Conservation (phyloP, 2,888 invertebrate species). For the Idaea biselata region DNA sequence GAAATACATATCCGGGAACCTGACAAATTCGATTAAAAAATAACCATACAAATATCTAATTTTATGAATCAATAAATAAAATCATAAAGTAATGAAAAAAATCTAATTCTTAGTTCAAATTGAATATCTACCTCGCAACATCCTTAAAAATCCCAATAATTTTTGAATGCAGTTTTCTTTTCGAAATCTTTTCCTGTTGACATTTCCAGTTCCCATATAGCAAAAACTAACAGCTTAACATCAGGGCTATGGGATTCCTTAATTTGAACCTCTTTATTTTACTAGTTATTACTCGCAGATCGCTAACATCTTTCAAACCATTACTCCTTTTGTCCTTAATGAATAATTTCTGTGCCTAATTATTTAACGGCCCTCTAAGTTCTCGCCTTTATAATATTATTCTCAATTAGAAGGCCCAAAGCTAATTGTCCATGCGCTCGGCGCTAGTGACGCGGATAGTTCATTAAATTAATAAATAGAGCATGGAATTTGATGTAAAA, state of each 20-base stretch:
- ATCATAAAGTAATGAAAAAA: too few species aligned
- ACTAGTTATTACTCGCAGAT: constrained; percentile 39
- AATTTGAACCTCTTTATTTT: constrained; percentile 9
- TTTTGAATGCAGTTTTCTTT: too few species aligned
- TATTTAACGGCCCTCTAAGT: constrained; percentile 62
- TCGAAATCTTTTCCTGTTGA: too few species aligned
- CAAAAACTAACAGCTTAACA: background rate
- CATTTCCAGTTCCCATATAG: too few species aligned
- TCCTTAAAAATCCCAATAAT: too few species aligned
- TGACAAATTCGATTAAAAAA: too few species aligned
- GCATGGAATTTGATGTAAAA: background rate
- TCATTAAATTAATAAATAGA: constrained; percentile 37
- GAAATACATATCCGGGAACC: too few species aligned
- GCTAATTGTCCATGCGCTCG: constrained; percentile 68
- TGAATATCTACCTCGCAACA: too few species aligned
- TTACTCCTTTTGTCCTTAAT: constrained; percentile 69
- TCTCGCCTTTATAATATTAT: constrained; percentile 66
- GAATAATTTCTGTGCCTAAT: constrained; percentile 68
- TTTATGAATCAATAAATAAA: too few species aligned
- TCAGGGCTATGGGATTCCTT: background rate
- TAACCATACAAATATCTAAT: too few species aligned
- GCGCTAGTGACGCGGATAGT: constrained; percentile 52
- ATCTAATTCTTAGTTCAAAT: too few species aligned
- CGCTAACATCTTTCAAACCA: constrained; percentile 59
- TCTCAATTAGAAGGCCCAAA: constrained; percentile 66